Evolutionary conservation across 2,888 invertebrate species (phyloP), one percentile per base, ranked within the genome.

Genomic region (Erpobdella octoculata): DNA sequence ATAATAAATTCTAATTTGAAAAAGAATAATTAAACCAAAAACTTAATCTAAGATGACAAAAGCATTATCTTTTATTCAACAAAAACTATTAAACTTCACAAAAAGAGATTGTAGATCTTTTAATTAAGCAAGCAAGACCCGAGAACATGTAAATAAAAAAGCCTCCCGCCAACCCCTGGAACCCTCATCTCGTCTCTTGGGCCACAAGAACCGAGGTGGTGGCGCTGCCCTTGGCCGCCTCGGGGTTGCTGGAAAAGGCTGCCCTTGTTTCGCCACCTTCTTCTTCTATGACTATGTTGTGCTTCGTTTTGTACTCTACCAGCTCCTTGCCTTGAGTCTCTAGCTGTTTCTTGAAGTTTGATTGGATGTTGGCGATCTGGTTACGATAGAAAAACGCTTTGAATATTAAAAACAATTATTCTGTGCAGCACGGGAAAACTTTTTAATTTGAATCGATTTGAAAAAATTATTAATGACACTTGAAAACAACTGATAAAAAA

Each of bases 231-330:
- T 53, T 28, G 21, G 21, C 21, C n/a, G 35, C 21, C 35, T 2
- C 18, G 18, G 8, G 31, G 15, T 37, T 4, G 28, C 18, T 21
- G 3, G 36, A 18, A 21, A 18, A 31, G 3, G 46, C 18, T 36
- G 33, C 58, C 21, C 76, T 77, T 4, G 80, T 79, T 71, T 83
- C 83, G 9, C 89, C 89, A n/a, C n/a, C n/a, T n/a, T n/a, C n/a
- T n/a, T n/a, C n/a, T 79, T 90, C 88, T 78, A 94, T 89, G 80
- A 88, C 89, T 79, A 95, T 92, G 82, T 92, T 91, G 81, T 93
- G 88, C 79, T 89, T 89, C 80, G 93, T 92, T 81, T 93, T 90
- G 83, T 91, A 96, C 76, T 91, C 90, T 82, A 93, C 92, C 74
- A 96, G 89, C 84, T 95, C 93, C 75, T 87, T 85, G 0, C 95